These are phyloP conservation scores for Antechinus stuartii DNA, from an alignment of 2,113 vertebrate species.

Conservation along the genomic window DNA sequence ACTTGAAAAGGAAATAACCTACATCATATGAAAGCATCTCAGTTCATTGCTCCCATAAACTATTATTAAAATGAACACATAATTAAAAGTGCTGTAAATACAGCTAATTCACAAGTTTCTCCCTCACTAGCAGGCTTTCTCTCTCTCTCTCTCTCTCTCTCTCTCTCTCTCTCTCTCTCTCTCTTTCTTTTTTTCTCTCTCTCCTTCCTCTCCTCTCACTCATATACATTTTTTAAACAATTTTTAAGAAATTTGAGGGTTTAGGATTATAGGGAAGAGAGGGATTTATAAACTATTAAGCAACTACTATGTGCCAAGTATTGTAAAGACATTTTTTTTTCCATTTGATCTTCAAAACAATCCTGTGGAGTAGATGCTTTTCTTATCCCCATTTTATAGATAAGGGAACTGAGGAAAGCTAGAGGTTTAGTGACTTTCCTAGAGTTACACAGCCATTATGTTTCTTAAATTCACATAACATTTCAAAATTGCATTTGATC, in stretches of 20 bases:
- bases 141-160: no score
- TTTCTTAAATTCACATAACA: not conserved
- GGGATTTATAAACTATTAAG: not conserved
- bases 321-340: not conserved
- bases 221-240: not conserved
- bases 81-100: constrained; percentile 60
- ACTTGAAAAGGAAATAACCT: constrained; percentile 64
- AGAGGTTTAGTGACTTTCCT: not conserved
- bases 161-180: not conserved
- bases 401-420: not conserved
- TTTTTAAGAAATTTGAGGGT: not conserved
- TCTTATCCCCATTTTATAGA: not conserved
- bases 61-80: constrained; percentile 65
- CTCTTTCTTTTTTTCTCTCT: not conserved
- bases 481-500: not conserved
- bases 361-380: not conserved
- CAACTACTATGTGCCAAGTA: not conserved
- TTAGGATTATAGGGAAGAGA: not conserved
- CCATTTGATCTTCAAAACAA: not conserved
- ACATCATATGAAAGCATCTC: constrained; percentile 36
- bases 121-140: not conserved
- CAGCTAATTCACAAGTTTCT: constrained; percentile 48
- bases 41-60: constrained; percentile 66
- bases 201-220: no score
- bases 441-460: not conserved